Base-by-base conservation (phyloP, 2,113 vertebrate genomes). In the Nycticryphes semicollaris region DNA sequence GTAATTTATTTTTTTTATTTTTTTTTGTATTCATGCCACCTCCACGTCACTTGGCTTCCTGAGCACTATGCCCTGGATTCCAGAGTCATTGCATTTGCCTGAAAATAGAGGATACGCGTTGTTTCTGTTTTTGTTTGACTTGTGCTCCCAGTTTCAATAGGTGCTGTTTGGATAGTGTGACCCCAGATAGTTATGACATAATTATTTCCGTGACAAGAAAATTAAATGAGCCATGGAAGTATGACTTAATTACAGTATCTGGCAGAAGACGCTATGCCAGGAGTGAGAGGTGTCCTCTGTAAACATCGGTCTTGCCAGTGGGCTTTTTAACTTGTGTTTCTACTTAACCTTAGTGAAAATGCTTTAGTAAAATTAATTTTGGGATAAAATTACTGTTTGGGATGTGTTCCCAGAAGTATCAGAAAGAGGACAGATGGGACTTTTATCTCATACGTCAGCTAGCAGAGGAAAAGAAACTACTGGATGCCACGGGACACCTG, bases 171-270 rank as follows among this genome's bases (percentile, higher is more conserved):
- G 72, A 19, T 82, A 75, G n/a, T 69, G 53, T 81, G 57, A 84
- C 66, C 59, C 37, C n/a, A 16, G 59, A 27, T 78, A 59, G 60
- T 75, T 86, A 68, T 81, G 92, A 90, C 73, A 59, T 90, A 95
- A 95, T 94, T 91, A 82, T 95, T 96, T 94, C 74, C 12, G 1
- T 93, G 74, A 80, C 78, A 48, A 83, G 86, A 78, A 90, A 83
- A 89, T 28, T 54, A 78, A 91, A 68, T 30, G 7, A 79, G 59
- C 67, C 18, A 3, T 87, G 50, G 41, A 83, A 91, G 47, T 82
- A 39, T 91, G 77, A 83, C 77, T 96, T 93, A 91, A 96, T 96
- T 92, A 92, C 70, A 92, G 54, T 66, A 87, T 90, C 62, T 96
- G 80, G 57, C 84, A 94, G 89, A 91, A 89, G 45, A 35, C 6